Base-by-base conservation (phyloP, 1,140 invertebrate genomes). In the Goniozus legneri region DNA sequence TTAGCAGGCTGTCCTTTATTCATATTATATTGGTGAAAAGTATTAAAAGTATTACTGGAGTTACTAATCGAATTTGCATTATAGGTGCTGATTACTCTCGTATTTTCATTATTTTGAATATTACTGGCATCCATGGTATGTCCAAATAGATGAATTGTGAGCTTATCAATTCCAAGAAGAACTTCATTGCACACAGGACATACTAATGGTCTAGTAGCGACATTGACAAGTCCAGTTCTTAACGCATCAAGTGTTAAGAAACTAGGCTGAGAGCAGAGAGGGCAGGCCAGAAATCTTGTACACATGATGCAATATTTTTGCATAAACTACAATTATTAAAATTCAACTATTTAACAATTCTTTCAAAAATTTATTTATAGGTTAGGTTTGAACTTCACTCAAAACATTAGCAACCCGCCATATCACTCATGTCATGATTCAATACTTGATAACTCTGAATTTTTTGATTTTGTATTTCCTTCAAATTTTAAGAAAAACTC, bases 141-240 rank as follows among this genome's bases (percentile, higher is more conserved):
- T 19, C 82, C 82, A 58, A 90, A 89, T 48, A 91, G 70, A 71
- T 91, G 88, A 59, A 90, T 89, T 1, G 88, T 91, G n/a, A 91
- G 74, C 73, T 91, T 91, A 70, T 90, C 88, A 41, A 91, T 79
- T 2, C 88, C 88, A 40, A 81, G 67, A 4, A 90, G 73, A 44
- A 83, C 70, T 60, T 90, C 87, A 50, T 83, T 81, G 64, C 88
- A 91, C 18, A 90, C 79, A 10, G 88, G 88, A 71, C 88, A 91
- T 22, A 77, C 65, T 39, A 91, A 68, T 37, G 82, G 84, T 47
- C 86, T 80, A 21, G 86, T 88, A 2, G 87, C 84, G 13, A 86
- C 87, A 58, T 80, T 84, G 33, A 91, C 84, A 35, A 91, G 76
- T 43, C 84, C 82, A 44, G 82, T 77, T 65, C 85, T 79, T 41